These are phyloP conservation scores for Formicarius rufipectus DNA, from an alignment of 2,113 vertebrate genomes.

Conservation along the genomic window DNA sequence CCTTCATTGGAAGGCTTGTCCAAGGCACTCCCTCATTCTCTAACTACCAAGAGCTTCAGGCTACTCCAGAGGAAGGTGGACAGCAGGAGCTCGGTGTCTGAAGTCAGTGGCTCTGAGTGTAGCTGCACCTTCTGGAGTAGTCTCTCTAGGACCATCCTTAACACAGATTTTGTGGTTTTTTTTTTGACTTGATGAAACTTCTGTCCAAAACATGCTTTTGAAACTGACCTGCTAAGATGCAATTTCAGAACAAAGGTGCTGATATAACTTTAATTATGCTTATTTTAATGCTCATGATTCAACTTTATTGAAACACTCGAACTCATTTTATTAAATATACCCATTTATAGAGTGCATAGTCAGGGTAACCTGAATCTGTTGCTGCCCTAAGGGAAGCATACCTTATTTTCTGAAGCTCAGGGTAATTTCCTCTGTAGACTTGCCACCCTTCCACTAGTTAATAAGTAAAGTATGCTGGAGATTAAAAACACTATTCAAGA, in stretches of 20 bases:
- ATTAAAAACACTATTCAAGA: slow-evolving; percentile 35
- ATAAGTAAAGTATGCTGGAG: slow-evolving; percentile 19
- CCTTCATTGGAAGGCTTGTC: not conserved
- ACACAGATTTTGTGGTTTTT: not conserved
- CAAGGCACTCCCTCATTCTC: not conserved
- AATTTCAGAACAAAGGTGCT: not conserved
- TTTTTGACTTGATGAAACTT: not conserved
- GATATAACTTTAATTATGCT: not conserved
- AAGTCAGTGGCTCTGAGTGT: not conserved
- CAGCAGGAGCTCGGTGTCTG: not conserved
- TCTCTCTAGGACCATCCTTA: not conserved
- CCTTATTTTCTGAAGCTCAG: slow-evolving; percentile 53
- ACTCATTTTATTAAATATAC: slow-evolving; percentile 3
- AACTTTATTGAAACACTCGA: not conserved
- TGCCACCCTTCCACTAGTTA: not conserved
- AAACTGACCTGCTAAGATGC: not conserved
- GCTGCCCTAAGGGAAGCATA: not conserved
- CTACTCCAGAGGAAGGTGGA: not conserved
- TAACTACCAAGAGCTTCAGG: not conserved
- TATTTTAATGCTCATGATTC: not conserved
- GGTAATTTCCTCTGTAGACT: slow-evolving; percentile 15
- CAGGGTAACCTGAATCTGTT: slow-evolving; percentile 12
- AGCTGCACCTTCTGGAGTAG: not conserved
- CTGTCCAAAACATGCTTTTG: not conserved
- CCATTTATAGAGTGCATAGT: not conserved